Percentiles rank a stretch among this genome's conserved stretches.
phyloP scores from a whole-genome alignment of 2,797 vertebrate genomes.

The Novumbra hubbsi region DNA sequence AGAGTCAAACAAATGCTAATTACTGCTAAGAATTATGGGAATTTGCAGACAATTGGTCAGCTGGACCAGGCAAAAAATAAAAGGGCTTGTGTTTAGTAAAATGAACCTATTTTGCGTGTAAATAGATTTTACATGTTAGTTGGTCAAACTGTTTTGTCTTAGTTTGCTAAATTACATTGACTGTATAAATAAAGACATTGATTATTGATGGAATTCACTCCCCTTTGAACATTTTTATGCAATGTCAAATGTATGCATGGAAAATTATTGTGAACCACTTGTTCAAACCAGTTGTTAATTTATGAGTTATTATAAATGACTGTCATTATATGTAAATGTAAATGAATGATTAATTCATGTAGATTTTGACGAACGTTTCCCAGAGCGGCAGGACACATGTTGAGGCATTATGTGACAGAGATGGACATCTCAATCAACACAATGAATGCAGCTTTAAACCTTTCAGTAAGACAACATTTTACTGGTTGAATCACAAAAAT shows the following conservation, averaged over 20 bases:
- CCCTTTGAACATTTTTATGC: neutral
- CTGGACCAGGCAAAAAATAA: neutral
- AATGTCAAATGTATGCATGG: neutral
- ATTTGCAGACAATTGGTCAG: neutral
- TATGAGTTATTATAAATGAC: neutral
- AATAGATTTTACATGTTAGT: neutral
- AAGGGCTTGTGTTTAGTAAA: neutral
- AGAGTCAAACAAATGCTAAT: neutral
- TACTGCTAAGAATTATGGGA: conserved; percentile 2
- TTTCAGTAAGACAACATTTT: neutral
- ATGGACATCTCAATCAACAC: conserved; percentile 25
- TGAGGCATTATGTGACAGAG: conserved; percentile 30
- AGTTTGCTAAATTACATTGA: neutral
- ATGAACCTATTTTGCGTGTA: neutral
- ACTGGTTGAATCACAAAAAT: neutral
- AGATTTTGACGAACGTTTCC: conserved; percentile 24
- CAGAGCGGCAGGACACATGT: conserved; percentile 10
- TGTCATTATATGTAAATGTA: neutral
- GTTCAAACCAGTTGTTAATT: too few species aligned
- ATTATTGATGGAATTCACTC: neutral
- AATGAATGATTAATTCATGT: neutral
- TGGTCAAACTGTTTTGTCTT: neutral
- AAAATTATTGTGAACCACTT: neutral
- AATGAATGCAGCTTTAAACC: conserved; percentile 32
- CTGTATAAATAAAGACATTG: neutral